A percentile compares a stretch with the other conserved stretches of the same genome.
phyloP scores from a whole-genome alignment of 2,888 invertebrate species.

The Harpagoxenus sublaevis region DNA sequence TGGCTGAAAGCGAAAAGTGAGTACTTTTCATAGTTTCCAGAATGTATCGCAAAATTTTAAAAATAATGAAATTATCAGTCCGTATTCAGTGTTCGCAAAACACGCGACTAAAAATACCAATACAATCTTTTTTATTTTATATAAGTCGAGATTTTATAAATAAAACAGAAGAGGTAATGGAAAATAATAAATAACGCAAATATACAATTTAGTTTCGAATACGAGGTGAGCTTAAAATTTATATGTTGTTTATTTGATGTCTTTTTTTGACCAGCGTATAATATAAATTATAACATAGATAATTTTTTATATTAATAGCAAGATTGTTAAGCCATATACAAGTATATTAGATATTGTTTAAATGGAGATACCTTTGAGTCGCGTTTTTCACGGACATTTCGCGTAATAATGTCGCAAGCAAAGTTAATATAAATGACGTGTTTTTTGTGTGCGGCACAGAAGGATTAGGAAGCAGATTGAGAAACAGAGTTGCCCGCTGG shows the following conservation, averaged over 20 bases:
- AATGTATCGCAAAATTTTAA: background rate
- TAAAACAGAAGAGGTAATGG: background rate
- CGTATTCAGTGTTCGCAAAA: constrained; percentile 15
- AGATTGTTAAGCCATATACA: background rate
- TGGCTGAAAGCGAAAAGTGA: constrained; percentile 98
- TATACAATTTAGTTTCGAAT: constrained; percentile 3
- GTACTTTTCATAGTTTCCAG: constrained; percentile 84
- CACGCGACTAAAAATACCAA: background rate
- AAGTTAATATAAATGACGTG: constrained; percentile 68
- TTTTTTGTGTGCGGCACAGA: constrained; percentile 77
- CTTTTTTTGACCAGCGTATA: background rate
- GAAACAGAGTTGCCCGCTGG: constrained; percentile 84
- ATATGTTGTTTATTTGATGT: background rate
- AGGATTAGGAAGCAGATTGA: constrained; percentile 81
- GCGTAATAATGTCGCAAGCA: constrained; percentile 32
- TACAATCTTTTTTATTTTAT: background rate
- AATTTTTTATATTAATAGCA: constrained; percentile 1
- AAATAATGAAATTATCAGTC: constrained; percentile 13
- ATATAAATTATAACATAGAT: background rate
- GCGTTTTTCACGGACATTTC: constrained; percentile 26
- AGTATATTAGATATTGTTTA: constrained; percentile 3
- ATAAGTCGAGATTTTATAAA: background rate
- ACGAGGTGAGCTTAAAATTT: background rate
- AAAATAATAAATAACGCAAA: background rate
- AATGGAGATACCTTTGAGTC: background rate